Base-by-base conservation (phyloP, 2,888 invertebrate species). In the Drosophila nr. perissopoda region DNA sequence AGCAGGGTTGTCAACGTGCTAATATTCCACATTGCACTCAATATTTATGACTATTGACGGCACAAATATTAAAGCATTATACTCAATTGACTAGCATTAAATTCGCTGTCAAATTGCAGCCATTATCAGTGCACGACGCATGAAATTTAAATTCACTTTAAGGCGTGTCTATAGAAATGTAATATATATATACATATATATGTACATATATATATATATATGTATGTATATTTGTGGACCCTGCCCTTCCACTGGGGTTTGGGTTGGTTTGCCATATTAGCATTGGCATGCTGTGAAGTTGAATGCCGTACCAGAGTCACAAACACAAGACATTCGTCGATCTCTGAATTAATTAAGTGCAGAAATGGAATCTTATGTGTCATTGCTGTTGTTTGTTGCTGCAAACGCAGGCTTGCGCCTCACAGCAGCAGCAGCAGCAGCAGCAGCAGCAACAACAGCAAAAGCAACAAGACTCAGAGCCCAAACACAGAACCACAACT, bases 281-380 rank as follows among this genome's bases (percentile, higher is more conserved):
- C 76, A 78, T 71, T 78, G 82, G 78, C 82, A 81, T 77, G 82
- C 78, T 78, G 82, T 45, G 78, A 72, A 81, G 68, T 77, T 71
- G 56, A 77, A 76, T 76, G 76, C 76, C 80, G 69, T 27, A 45
- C 52, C 13, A 48, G 48, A 52, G 21, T 53, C 27, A 45, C 25
- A 45, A 25, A 8, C 45, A 25, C 7, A 25, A 54, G 57, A 51
- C 71, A 66, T 60, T 67, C 73, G 60, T 69, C 79, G 74, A 74
- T 74, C 75, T 78, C 65, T 68, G 79, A 63, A 82, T 79, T 79
- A 79, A 79, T 79, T 74, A 79, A 78, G 60, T 67, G 68, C 75
- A 65, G 60, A 73, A 78, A 69, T 72, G 73, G 78, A 67, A 82
- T 69, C 61, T 73, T 49, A 78, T 82, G 73, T 82, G 82, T 62